Evolutionary conservation across 2,113 vertebrate genomes (phyloP), one percentile per base, ranked within the genome.

Genomic region (Falco punctatus): DNA sequence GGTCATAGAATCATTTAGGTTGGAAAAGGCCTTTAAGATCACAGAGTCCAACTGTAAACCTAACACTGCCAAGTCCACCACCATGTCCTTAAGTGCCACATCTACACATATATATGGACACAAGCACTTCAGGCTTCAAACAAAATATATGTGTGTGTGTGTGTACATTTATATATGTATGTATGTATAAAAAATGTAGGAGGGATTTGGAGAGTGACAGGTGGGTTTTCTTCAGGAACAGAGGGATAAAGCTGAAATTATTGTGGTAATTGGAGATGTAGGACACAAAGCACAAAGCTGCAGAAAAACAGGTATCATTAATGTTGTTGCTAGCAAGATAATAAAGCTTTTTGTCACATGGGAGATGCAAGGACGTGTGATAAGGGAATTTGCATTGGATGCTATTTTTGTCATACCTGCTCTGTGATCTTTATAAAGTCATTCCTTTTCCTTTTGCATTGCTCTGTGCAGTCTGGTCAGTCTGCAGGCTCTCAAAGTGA

Each of bases 61-160:
- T 42, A 42, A 42, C 42, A 13, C 42, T 42, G 42, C 42, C 42
- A 42, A 42, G 42, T 42, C 11, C 42, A 42, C 42, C 42, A 42
- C 42, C 42, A 42, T 42, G 42, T 42, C 42, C 42, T 42, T 42
- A 42, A 42, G 42, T 42, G 42, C 42, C 42, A 42, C 14, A 42
- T 42, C 42, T 10, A 9, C 24, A 11, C 26, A 0, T 33, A 1
- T 51, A 2, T 21, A 8, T 55, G 13, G 15, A 13, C 11, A 30
- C 3, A 40, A 49, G 69, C 24, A 15, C 8, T 59, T 40, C 20
- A 58, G 27, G 9, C 44, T 87, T 28, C 32, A 61, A 71, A 72
- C 9, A 83, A 59, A 84, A 24, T 58, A 16, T 8, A 38, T 38
- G 38, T 1, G 4, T 57, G 7, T 51, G 4, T 28, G 21, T 78